Percentiles rank a stretch among this genome's conserved stretches.
phyloP scores from a whole-genome alignment of 2,797 vertebrate genomes.

The Parotocinclus haroldoi region DNA sequence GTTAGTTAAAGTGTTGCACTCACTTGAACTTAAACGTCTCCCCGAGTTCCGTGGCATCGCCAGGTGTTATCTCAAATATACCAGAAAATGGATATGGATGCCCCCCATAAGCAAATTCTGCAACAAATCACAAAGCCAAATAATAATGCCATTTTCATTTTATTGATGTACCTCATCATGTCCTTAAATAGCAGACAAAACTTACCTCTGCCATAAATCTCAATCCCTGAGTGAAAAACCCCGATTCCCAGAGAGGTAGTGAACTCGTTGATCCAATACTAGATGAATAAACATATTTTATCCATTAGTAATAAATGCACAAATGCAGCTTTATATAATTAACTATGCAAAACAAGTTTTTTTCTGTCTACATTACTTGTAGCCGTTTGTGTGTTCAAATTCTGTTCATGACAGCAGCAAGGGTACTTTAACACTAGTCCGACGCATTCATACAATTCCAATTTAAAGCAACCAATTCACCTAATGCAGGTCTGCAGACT shows the following conservation, averaged over 20 bases:
- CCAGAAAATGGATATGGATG: slow-evolving; percentile 99
- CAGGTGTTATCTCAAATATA: slow-evolving; percentile 97
- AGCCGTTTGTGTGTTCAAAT: too few relatives aligned
- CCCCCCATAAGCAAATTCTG: slow-evolving; percentile 98
- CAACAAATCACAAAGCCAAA: slow-evolving; percentile 20
- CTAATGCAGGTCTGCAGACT: too few relatives aligned
- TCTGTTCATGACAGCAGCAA: too few relatives aligned
- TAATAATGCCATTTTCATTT: background rate
- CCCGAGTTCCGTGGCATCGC: slow-evolving; percentile 93
- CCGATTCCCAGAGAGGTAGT: slow-evolving; percentile 96
- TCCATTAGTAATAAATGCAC: too few relatives aligned
- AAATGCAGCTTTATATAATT: background rate
- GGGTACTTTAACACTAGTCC: too few relatives aligned
- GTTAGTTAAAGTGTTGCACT: slow-evolving; percentile 56
- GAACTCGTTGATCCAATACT: slow-evolving; percentile 99
- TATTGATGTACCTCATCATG: background rate
- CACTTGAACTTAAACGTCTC: slow-evolving; percentile 99
- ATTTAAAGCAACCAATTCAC: too few relatives aligned
- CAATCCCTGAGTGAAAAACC: slow-evolving; percentile 98
- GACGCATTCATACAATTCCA: too few relatives aligned
- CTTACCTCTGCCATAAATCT: slow-evolving; percentile 96
- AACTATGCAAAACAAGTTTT: too few relatives aligned
- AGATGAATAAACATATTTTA: slow-evolving; percentile 21
- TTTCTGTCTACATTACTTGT: too few relatives aligned
- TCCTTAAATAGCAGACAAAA: background rate